Evolutionary conservation across 2,797 vertebrate genomes (phyloP), one percentile per base, ranked within the genome.

Genomic region (Allobates femoralis): DNA sequence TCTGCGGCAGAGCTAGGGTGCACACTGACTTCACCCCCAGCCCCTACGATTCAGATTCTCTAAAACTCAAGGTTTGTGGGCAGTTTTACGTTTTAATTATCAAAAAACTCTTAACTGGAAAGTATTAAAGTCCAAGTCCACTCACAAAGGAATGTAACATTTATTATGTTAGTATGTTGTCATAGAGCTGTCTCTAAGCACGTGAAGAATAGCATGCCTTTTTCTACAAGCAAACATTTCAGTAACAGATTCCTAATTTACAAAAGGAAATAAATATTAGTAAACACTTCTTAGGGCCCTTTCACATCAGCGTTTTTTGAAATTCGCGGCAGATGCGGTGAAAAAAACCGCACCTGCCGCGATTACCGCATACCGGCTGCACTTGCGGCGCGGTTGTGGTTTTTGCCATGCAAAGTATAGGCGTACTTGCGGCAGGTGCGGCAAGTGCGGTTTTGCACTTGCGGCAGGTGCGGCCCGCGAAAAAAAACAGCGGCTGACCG

Each of bases 11-110:
- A 0, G 98, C 98, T 50, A 92, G 97, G 8, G 98, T 99, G 88
- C 98, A 99, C 90, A 99, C 98, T 0, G 98, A 99, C 92, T 99
- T 99, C 92, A 98, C 97, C 32, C 98, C 98, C 0, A 99, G 98
- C 89, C 98, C 98, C 21, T 99, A 99, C 0, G 98, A 99, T 92
- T 95, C 96, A 0, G 98, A 99, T 92, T 99, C 98, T 0, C 96
- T 99, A 84, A 99, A 99, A 91, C 96, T 99, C 56, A 99, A 99
- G 97, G 98, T 97, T 26, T 37, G 83, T 60, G 19, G 32, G 28
- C 69, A 71, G 8, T 3, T n/a, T 34, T 2, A 6, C 16, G 21
- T 28, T 66, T 3, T 28, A 64, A 28, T 3, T 0, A 5, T 60
- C 1, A 26, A 5, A 60, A 3, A 8, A 7, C 2, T 32, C 3